Conservation (phyloP, 2,113 vertebrate species). For the Girardinichthys multiradiatus region DNA sequence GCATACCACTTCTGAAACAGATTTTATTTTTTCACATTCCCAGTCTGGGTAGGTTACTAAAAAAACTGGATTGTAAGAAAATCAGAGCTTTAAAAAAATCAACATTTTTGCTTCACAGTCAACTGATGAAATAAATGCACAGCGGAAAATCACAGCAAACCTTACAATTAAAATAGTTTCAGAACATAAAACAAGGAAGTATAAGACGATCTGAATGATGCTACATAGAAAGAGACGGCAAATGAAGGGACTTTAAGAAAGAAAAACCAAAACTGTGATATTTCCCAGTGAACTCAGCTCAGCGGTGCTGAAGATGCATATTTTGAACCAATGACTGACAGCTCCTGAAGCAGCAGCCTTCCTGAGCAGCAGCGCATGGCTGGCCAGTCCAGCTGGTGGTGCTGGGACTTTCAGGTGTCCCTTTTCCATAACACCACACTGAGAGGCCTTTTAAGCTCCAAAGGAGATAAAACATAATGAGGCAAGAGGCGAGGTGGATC, state of each 20-base stretch:
- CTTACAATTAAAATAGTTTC: neutral
- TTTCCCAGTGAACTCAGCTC: constrained; percentile 28
- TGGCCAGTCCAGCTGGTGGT: constrained; percentile 33
- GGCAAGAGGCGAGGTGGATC: constrained; percentile 52
- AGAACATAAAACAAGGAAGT: constrained; percentile 46
- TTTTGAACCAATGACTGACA: constrained; percentile 47
- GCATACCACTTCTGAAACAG: constrained; percentile 55
- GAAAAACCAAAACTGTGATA: constrained; percentile 43
- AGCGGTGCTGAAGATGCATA: constrained; percentile 23
- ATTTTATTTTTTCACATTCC: constrained; percentile 38
- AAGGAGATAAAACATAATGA: constrained; percentile 60
- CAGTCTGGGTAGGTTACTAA: constrained; percentile 14
- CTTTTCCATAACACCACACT: constrained; percentile 57
- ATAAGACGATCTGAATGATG: constrained; percentile 25
- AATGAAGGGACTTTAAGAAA: constrained; percentile 10
- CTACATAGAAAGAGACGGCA: neutral
- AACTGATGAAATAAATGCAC: neutral
- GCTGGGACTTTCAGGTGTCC: constrained; percentile 50
- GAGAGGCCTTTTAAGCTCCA: constrained; percentile 59
- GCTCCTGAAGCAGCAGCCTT: constrained; percentile 24
- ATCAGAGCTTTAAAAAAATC: neutral
- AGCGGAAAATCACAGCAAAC: neutral
- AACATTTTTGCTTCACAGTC: neutral
- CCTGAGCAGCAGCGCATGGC: constrained; percentile 30
- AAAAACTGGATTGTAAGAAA: neutral